Base-by-base conservation (phyloP, 2,888 invertebrate genomes). In the Aphidius colemani region DNA sequence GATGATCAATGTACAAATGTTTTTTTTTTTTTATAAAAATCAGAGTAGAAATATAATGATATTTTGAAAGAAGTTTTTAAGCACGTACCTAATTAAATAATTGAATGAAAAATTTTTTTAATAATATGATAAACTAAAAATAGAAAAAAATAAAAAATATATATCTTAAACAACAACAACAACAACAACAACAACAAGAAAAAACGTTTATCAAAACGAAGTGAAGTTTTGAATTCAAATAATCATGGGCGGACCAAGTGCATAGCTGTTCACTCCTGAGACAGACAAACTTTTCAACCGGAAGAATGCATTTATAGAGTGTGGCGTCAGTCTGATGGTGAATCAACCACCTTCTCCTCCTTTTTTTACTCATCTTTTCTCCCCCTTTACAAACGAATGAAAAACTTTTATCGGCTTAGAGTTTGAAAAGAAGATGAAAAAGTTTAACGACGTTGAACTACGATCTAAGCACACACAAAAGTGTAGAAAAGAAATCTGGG, bases 391-490 rank as follows among this genome's bases (percentile, higher is more conserved):
- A 67, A 70, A 68, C 66, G 68, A 70, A 73, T 72, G 72, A 74
- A 76, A 75, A 78, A 77, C 75, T 78, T 78, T 75, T 72, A 73
- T 71, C 69, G 71, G 73, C 75, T 73, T 72, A 67, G 67, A 74
- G 72, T 78, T 78, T 74, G 72, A 72, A 72, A 78, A 76, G 75
- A 71, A 74, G 75, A 77, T 74, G 76, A 78, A 78, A 78, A 78
- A 78, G 77, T 78, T 77, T 76, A 76, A 78, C 78, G 74, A 76
- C 76, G 76, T 74, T 74, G 70, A 73, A 70, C 70, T 71, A 71
- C 68, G 70, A 69, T 69, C 70, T 70, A 68, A 70, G 69, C 70
- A 68, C 67, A 67, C 46, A 40, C 8, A 39, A 39, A 30, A 46
- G n/a, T 45, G 69, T 68, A 30, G 5, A 30, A 30, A 30, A 30